phyloP scores from a whole-genome alignment of 2,888 invertebrate species.

The Micoletzkya japonica region DNA sequence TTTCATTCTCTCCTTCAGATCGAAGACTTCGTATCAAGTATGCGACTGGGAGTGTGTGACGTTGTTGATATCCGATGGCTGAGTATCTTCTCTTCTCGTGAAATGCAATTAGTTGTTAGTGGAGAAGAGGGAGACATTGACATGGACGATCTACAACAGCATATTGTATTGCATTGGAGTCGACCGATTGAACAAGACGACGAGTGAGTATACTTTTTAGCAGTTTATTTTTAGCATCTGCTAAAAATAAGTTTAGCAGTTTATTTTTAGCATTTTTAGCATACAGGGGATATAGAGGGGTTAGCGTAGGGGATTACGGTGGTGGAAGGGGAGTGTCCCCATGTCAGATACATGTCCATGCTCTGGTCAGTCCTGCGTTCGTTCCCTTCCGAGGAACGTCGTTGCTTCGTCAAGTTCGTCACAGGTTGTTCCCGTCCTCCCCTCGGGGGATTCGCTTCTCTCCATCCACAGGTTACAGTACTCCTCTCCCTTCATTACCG shows the following conservation, averaged over 20 bases:
- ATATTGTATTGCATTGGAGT: constrained; percentile 1
- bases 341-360: constrained; percentile 73
- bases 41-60: constrained; percentile 85
- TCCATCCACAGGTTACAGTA: constrained; percentile 8
- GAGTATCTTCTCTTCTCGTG: constrained; percentile 88
- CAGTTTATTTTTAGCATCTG: no score
- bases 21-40: constrained; percentile 82
- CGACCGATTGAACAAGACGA: constrained; percentile 2
- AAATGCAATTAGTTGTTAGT: constrained; percentile 77
- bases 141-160: constrained; percentile 78
- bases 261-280: no score
- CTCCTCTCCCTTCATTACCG: not conserved
- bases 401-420: constrained; percentile 89
- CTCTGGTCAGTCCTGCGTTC: constrained; percentile 87
- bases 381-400: constrained; percentile 75
- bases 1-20: constrained; percentile 63
- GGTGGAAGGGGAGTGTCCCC: no score
- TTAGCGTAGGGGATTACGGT: no score
- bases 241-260: no score
- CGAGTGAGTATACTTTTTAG: not conserved
- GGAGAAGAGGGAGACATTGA: constrained; percentile 92
- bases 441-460: constrained; percentile 19
- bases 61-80: constrained; percentile 90
- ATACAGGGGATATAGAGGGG: no score
- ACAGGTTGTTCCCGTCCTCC: constrained; percentile 27